Evolutionary conservation across 2,888 invertebrate species (phyloP), one percentile per base, ranked within the genome.

Genomic region (Artemia sp.): DNA sequence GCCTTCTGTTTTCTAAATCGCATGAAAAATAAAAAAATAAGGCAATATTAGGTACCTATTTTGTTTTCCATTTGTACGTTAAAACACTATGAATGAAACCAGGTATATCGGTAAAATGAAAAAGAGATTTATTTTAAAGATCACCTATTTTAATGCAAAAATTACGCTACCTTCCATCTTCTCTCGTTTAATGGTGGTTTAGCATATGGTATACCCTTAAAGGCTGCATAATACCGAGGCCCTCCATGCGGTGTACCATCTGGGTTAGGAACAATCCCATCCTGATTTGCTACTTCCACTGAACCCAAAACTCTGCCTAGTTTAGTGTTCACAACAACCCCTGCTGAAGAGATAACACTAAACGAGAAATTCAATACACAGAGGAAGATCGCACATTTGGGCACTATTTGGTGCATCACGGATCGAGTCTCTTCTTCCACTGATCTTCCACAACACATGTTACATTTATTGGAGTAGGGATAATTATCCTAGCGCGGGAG

Each of bases 191-290:
- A 75, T 1, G 86, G 86, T 12, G 86, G 83, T 69, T 82, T 77
- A 0, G 86, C 86, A 74, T 85, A 87, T 77, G 86, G 83, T 72
- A 90, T 82, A 3, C 90, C 90, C 71, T 84, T 81, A 75, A 89
- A 90, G 50, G 84, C 83, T 73, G 88, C 88, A 75, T 86, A 84
- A 0, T 76, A 75, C 68, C 73, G 73, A n/a, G 64, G 64, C 64
- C 24, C 24, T 2, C 24, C 11, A n/a, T 58, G 9, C 1, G 14
- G 8, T 11, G n/a, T 24, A 9, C 64, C 64, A 58, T 58, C 64
- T 24, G 64, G 64, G 24, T 24, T 24, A 9, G 64, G 64, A 58
- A 58, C 1, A 19, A 58, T 58, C 10, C n/a, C 64, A 58, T n/a
- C 64, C 64, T 58, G 64, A 58, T 24, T 58, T 9, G 64, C 64